Base-by-base conservation (phyloP, 2,888 invertebrate species). In the Scaptomyza caliginosa region DNA sequence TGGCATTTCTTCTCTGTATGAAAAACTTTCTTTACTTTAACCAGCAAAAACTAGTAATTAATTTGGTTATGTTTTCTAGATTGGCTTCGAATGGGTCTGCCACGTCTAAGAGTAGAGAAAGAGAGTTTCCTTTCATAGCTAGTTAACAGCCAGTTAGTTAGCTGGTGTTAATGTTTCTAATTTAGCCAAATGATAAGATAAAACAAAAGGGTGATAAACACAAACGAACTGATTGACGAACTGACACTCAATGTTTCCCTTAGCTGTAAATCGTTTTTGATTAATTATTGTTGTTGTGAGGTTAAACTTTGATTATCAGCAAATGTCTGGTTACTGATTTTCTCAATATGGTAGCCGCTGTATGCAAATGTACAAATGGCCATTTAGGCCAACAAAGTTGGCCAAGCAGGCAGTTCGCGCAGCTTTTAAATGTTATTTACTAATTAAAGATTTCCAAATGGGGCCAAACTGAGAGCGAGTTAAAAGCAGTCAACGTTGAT, bases 381-480 rank as follows among this genome's bases (percentile, higher is more conserved):
- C 52, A 57, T 65, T 32, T 70, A 75, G 16, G n/a, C 13, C n/a
- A 28, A 48, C 26, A 30, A 76, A 50, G 13, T 52, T 55, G 62
- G 67, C 43, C 48, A 59, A 62, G 43, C 60, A 34, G 45, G 48
- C 39, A 28, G 56, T 54, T 67, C 60, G 55, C 74, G 60, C 28
- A 23, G 39, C 63, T 50, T 59, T 50, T 28, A n/a, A 58, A 49
- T 32, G 32, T 74, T 67, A 76, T 63, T 68, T 68, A 72, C 73
- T 76, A 77, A 79, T 79, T 79, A 79, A 76, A 60, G 48, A 68
- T 36, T 58, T 32, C 55, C 66, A 58, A 80, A 80, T 79, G 68
- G 28, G 79, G 83, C 64, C 68, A 71, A 13, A 48, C 48, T 19
- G 46, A 56, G 48, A 57, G 67, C 32, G 48, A 21, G 43, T 38